Base-by-base conservation (phyloP, 2,888 invertebrate genomes). In the Lycocerus yunnanus region DNA sequence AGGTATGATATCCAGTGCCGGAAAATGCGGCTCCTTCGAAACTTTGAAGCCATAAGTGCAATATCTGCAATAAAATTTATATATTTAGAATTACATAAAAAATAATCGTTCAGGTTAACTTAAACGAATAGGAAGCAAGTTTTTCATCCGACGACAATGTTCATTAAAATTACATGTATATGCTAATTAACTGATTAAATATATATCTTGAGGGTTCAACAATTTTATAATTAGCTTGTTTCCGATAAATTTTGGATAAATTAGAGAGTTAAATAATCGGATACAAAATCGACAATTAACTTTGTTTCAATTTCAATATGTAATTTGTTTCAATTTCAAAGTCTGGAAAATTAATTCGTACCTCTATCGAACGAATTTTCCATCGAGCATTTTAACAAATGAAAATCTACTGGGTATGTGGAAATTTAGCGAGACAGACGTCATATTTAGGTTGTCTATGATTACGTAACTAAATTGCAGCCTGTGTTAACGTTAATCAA, bases 41-140 rank as follows among this genome's bases (percentile, higher is more conserved):
- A 69, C 75, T 74, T 80, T 80, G 84, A 77, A 84, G 83, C 85
- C 85, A 85, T 85, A 81, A 84, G 84, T 79, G 77, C 79, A 74
- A 67, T 72, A 76, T 82, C 84, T 84, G 82, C 6, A 83, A 83
- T 16, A 73, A 72, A 43, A 43, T 43, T n/a, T 1, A 43, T n/a
- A 43, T n/a, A n/a, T 43, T 43, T 43, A 43, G n/a, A n/a, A 43
- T 43, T 21, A 6, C 9, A 21, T 21, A 21, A 21, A 21, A 21
- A 21, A 21, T 21, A 8, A 21, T 21, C 21, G 6, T 21, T 21
- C 21, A 1, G 6, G 21, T 21, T 21, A 21, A 21, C 9, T 21
- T 21, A 21, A 21, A 21, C 9, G 6, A 21, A 21, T 9, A 21
- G 21, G 9, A 21, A 21, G 6, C 21, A 21, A 21, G 21, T 8